phyloP scores from a whole-genome alignment of 1,140 invertebrate genomes.

The Heliconius congener region DNA sequence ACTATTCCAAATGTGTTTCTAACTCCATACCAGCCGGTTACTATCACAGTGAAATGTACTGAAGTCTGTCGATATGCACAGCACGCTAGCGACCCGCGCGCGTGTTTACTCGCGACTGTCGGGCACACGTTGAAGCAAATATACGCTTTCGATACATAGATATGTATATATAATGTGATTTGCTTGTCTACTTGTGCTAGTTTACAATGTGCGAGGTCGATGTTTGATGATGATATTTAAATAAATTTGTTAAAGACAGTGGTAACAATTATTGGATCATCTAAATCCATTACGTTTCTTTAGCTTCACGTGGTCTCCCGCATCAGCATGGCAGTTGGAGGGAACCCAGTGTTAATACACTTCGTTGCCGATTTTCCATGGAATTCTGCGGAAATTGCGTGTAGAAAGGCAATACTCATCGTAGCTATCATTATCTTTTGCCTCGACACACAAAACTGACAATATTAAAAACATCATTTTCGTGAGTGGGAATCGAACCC shows the following conservation, averaged over 20 bases:
- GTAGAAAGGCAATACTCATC: too few relatives aligned
- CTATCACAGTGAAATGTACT: slow-evolving; percentile 17
- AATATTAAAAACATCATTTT: too few relatives aligned
- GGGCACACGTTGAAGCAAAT: slow-evolving; percentile 42
- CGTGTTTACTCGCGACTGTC: slow-evolving; percentile 52
- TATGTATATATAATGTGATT: neutral
- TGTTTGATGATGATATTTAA: slow-evolving; percentile 5
- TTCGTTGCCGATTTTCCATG: too few relatives aligned
- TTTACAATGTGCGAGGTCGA: slow-evolving; percentile 21
- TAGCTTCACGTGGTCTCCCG: too few relatives aligned
- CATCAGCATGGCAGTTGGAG: too few relatives aligned
- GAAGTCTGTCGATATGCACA: slow-evolving; percentile 28
- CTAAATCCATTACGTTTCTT: too few relatives aligned
- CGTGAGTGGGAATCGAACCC: too few relatives aligned
- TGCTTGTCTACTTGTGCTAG: slow-evolving; percentile 25
- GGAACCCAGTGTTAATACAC: too few relatives aligned
- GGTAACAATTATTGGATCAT: too few relatives aligned
- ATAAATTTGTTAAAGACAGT: neutral
- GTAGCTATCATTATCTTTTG: too few relatives aligned
- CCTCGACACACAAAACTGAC: too few relatives aligned
- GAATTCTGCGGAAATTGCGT: too few relatives aligned
- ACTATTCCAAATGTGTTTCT: neutral
- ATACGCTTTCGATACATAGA: slow-evolving; percentile 36
- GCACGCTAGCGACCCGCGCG: slow-evolving; percentile 44
- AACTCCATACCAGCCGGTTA: neutral